These are phyloP conservation scores for Paratilapia polleni DNA, from an alignment of 2,113 vertebrate genomes.

Conservation along the genomic window DNA sequence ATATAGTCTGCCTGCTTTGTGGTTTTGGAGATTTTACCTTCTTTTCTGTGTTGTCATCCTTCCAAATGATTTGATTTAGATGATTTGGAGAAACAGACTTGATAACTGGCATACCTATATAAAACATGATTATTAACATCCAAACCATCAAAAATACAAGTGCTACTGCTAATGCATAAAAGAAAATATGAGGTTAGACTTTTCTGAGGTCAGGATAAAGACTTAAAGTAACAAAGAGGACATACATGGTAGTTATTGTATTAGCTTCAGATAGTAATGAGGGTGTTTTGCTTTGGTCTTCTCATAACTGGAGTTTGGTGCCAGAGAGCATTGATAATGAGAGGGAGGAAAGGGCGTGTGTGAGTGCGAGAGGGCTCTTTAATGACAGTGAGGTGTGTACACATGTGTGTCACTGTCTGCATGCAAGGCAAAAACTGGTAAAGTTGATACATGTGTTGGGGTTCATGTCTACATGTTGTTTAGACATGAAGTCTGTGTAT, in stretches of 20 bases:
- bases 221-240: not conserved
- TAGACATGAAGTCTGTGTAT: not conserved
- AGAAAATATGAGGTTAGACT: not conserved
- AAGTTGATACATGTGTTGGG: constrained; percentile 18
- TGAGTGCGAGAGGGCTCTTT: constrained; percentile 12
- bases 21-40: not conserved
- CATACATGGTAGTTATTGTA: constrained; percentile 45
- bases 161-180: not conserved
- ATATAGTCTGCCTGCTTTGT: not conserved
- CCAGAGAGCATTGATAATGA: constrained; percentile 58
- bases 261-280: constrained; percentile 52
- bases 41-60: not conserved
- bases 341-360: constrained; percentile 44
- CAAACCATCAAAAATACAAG: not conserved
- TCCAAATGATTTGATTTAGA: not conserved
- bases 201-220: not conserved
- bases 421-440: not conserved
- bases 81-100: not conserved
- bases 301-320: constrained; percentile 36
- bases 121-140: not conserved
- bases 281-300: constrained; percentile 32
- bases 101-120: not conserved
- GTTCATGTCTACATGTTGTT: constrained; percentile 12
- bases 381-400: constrained; percentile 39
- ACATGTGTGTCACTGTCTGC: constrained; percentile 14